These are phyloP conservation scores for Actinia equina DNA, from an alignment of 64 coral and sea anemone genomes.

Conservation along the genomic window DNA sequence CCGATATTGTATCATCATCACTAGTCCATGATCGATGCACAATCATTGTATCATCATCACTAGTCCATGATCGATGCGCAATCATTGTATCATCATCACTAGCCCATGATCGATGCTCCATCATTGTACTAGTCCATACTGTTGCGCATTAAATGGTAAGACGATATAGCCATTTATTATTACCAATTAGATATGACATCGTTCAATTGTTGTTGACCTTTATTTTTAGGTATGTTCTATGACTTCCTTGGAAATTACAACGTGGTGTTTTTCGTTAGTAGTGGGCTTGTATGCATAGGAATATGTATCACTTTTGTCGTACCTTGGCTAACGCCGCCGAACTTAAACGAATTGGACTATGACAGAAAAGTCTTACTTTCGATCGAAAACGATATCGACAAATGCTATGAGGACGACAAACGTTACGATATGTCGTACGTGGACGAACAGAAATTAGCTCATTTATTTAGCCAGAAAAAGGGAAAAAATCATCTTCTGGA, in stretches of 20 bases:
- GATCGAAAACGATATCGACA: background rate
- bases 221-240: constrained; percentile 59
- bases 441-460: constrained; percentile 23
- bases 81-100: too few species aligned
- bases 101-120: too few species aligned
- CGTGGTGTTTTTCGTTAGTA: constrained; percentile 73
- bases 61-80: too few species aligned
- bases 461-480: constrained; percentile 12
- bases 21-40: too few species aligned
- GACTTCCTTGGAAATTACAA: constrained; percentile 75
- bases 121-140: background rate
- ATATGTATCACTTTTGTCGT: constrained; percentile 79
- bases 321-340: constrained; percentile 27
- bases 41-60: too few species aligned
- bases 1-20: too few species aligned
- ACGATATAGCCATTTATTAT: too few species aligned
- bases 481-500: background rate
- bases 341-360: background rate
- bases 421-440: constrained; percentile 13
- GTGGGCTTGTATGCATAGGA: constrained; percentile 55
- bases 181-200: background rate
- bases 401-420: background rate
- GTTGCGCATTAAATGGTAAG: background rate
- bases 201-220: background rate
- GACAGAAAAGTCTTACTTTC: constrained; percentile 14